Percentiles rank a stretch among this genome's conserved stretches.
These are phyloP conservation scores for Lepus townsendii DNA, from an alignment of 2,797 vertebrate genomes.

Conservation along the genomic window DNA sequence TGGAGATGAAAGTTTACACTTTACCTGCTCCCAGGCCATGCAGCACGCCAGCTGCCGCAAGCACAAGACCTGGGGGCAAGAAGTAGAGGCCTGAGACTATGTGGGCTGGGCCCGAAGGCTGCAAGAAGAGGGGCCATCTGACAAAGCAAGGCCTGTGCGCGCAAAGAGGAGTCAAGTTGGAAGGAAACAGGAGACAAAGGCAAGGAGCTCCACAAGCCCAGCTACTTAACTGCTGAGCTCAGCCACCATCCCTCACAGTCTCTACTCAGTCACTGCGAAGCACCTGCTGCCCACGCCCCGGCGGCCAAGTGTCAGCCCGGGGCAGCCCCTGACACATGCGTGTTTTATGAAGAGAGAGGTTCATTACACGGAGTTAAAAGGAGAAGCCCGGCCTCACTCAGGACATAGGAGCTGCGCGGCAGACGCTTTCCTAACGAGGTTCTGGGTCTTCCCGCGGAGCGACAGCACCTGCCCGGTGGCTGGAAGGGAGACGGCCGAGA, in stretches of 20 bases:
- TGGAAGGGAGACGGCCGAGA: background rate
- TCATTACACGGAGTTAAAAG: background rate
- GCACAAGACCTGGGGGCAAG: background rate
- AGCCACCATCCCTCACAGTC: background rate
- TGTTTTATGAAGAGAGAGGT: background rate
- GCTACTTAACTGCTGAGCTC: too few relatives aligned
- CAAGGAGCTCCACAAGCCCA: background rate
- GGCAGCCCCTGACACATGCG: background rate
- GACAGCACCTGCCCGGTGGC: background rate
- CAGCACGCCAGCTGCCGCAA: fast-evolving
- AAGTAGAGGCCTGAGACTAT: fast-evolving
- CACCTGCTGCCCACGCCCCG: background rate
- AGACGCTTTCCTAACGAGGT: background rate
- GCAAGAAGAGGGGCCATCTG: fast-evolving
- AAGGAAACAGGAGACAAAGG: background rate
- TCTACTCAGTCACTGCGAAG: background rate
- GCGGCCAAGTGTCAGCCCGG: background rate
- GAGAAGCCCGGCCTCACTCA: background rate
- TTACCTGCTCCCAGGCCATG: background rate
- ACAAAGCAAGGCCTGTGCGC: background rate
- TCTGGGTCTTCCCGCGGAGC: background rate
- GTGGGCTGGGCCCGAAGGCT: background rate
- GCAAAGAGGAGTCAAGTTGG: background rate
- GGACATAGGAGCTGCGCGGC: fast-evolving
- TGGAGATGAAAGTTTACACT: background rate